Evolutionary conservation across 2,113 vertebrate species (phyloP).

Genomic region (Rhynchomys soricoides): DNA sequence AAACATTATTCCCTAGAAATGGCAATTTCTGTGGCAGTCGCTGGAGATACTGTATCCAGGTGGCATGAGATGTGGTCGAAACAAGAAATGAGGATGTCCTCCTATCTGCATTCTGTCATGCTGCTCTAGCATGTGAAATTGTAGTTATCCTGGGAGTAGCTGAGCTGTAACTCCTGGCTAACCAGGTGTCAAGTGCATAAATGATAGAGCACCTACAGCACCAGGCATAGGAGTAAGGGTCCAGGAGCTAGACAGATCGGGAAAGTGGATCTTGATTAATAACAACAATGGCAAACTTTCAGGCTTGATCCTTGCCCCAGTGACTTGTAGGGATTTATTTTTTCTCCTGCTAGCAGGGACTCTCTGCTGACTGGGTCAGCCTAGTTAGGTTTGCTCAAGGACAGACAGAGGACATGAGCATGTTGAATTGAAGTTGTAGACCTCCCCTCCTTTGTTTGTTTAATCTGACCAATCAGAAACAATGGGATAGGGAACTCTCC

Average conservation of each 20-base stretch:
- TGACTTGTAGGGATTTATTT: neutral
- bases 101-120: neutral
- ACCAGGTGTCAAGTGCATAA: neutral
- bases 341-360: neutral
- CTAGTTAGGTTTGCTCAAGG: neutral
- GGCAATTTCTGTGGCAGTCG: neutral
- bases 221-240: neutral
- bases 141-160: neutral
- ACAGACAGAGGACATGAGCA: neutral
- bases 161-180: neutral
- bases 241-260: neutral
- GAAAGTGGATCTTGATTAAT: neutral
- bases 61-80: neutral
- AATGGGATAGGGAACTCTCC: neutral
- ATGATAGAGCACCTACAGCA: neutral
- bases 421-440: neutral
- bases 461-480: neutral
- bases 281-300: neutral
- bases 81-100: neutral
- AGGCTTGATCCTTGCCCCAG: neutral
- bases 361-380: neutral
- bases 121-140: neutral
- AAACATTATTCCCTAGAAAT: slow-evolving; percentile 11
- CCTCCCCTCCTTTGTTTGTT: neutral
- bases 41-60: neutral